Evolutionary conservation across 2,888 invertebrate species (phyloP).

Genomic region (Drosophila prolongata): DNA sequence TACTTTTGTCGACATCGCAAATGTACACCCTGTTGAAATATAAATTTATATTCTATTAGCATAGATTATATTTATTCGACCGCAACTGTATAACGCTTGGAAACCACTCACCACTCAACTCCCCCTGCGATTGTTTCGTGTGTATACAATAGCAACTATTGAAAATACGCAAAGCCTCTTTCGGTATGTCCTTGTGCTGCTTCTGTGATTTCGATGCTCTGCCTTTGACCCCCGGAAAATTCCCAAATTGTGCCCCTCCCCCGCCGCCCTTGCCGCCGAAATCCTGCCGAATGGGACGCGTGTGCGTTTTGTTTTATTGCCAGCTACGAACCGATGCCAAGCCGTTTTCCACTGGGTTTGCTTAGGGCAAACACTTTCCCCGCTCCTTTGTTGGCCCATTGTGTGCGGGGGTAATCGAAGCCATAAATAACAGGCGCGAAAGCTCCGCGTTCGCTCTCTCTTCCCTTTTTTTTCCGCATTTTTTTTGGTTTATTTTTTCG

Average conservation of each 20-base stretch:
- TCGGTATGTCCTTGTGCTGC: constrained; percentile 74
- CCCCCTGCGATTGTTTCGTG: constrained; percentile 33
- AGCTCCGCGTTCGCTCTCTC: constrained; percentile 40
- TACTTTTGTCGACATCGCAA: too few relatives aligned
- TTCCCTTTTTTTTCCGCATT: constrained; percentile 11
- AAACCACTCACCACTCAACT: background rate
- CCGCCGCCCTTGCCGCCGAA: constrained; percentile 1
- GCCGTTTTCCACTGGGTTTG: constrained; percentile 54
- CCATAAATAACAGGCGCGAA: constrained; percentile 78
- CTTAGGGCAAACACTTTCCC: constrained; percentile 65
- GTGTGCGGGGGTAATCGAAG: constrained; percentile 76
- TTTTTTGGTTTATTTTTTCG: constrained; percentile 19
- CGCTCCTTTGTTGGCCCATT: constrained; percentile 57
- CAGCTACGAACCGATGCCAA: constrained; percentile 57
- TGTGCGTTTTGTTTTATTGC: constrained; percentile 75
- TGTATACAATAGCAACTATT: constrained; percentile 72
- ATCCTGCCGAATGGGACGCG: constrained; percentile 43
- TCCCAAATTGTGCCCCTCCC: constrained; percentile 19
- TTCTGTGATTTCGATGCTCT: constrained; percentile 69
- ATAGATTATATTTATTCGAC: background rate
- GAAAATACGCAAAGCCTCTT: constrained; percentile 76
- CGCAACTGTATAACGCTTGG: constrained; percentile 9
- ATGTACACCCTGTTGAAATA: too few relatives aligned
- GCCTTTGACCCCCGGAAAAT: constrained; percentile 51
- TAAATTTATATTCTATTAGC: background rate